These are phyloP conservation scores for Lepidochitona cinerea DNA, from an alignment of 2,888 invertebrate species.

Conservation along the genomic window DNA sequence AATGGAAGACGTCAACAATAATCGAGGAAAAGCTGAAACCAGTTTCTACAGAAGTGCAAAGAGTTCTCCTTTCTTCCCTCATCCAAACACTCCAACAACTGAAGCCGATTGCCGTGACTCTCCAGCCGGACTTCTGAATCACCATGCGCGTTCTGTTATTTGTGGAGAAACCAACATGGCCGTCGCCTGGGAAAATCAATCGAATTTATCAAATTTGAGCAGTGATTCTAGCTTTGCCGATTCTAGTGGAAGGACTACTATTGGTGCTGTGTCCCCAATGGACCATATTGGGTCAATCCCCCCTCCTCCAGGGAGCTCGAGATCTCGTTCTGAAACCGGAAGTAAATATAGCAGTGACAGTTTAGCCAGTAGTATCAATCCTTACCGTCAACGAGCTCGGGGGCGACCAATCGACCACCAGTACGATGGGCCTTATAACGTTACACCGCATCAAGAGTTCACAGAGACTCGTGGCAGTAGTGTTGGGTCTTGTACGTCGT, in stretches of 20 bases:
- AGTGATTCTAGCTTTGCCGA: background rate
- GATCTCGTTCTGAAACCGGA: background rate
- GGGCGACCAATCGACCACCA: slow-evolving; percentile 20
- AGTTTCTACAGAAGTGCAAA: slow-evolving; percentile 5
- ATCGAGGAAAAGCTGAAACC: background rate
- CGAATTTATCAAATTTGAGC: slow-evolving; percentile 21
- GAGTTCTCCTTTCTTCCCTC: slow-evolving; percentile 47
- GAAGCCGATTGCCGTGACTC: slow-evolving; percentile 31
- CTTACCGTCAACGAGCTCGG: slow-evolving; percentile 37
- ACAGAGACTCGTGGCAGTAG: slow-evolving; percentile 34
- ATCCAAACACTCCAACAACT: slow-evolving; percentile 53
- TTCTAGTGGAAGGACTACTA: background rate
- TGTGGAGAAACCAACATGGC: slow-evolving; percentile 19
- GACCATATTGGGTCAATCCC: background rate
- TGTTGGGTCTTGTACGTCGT: slow-evolving; percentile 37
- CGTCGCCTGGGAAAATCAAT: slow-evolving; percentile 31
- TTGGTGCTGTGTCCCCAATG: background rate
- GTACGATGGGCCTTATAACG: background rate
- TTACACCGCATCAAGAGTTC: slow-evolving; percentile 31
- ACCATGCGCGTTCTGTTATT: slow-evolving; percentile 1
- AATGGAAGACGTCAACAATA: slow-evolving; percentile 18
- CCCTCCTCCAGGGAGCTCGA: background rate
- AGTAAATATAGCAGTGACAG: slow-evolving; percentile 33
- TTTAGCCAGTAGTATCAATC: slow-evolving; percentile 49
- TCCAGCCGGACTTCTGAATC: background rate